These are phyloP conservation scores for Stichodactyla mertensii DNA, from an alignment of 64 coral and sea anemone species.

Conservation along the genomic window DNA sequence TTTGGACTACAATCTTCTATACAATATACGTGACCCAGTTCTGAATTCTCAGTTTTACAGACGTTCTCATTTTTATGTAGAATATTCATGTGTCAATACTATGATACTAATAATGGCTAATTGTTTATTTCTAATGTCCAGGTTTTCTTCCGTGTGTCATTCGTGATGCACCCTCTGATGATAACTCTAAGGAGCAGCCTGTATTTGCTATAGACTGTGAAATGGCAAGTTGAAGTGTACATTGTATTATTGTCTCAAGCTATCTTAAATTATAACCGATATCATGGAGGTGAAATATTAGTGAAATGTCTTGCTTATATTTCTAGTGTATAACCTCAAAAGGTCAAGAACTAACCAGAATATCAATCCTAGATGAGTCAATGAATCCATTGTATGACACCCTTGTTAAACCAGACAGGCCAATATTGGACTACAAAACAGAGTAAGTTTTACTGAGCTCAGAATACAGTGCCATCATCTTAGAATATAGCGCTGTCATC, in stretches of 20 bases:
- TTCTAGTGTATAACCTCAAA: constrained; percentile 65
- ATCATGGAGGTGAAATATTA: not conserved
- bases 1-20: too few relatives aligned
- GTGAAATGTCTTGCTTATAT: too few relatives aligned
- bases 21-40: too few relatives aligned
- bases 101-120: not conserved
- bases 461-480: too few relatives aligned
- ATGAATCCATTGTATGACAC: constrained; percentile 74
- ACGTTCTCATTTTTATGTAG: not conserved
- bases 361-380: constrained; percentile 79
- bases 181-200: not conserved
- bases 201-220: constrained; percentile 72
- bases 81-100: too few relatives aligned
- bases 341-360: constrained; percentile 83
- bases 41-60: too few relatives aligned
- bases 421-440: constrained; percentile 75
- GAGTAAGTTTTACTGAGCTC: constrained; percentile 26
- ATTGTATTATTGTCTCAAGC: not conserved
- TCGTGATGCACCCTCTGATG: not conserved
- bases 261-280: not conserved
- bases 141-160: constrained; percentile 14
- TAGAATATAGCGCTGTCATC: too few relatives aligned
- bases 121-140: not conserved
- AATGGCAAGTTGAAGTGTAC: constrained; percentile 38
- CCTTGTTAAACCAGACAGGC: constrained; percentile 69